A percentile compares a stretch with the other conserved stretches of the same genome.
phyloP scores from a whole-genome alignment of 2,888 invertebrate genomes.

The Apamea sordens region DNA sequence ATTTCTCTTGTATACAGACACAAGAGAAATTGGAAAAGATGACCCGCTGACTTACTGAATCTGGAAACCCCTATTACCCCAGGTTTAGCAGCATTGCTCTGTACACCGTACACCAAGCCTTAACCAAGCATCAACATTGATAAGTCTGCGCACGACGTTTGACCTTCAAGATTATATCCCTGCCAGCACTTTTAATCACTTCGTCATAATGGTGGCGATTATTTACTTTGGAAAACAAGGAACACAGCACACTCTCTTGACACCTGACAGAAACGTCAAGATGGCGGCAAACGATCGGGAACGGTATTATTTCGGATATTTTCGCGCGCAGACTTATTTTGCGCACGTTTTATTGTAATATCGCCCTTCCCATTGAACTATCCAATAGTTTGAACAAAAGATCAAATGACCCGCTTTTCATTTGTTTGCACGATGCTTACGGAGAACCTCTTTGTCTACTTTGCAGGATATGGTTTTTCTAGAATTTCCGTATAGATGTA shows the following conservation, averaged over 20 bases:
- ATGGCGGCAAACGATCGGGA: neutral
- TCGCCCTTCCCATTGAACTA: neutral
- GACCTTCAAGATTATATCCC: too few species aligned
- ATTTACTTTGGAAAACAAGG: too few species aligned
- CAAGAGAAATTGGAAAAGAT: too few species aligned
- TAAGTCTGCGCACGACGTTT: too few species aligned
- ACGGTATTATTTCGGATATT: neutral
- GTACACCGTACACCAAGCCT: neutral
- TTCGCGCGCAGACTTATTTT: neutral
- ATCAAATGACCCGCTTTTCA: neutral
- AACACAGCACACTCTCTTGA: too few species aligned
- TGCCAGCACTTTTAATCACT: too few species aligned
- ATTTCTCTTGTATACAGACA: too few species aligned
- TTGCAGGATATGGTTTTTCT: neutral
- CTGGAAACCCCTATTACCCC: too few species aligned
- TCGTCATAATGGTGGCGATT: too few species aligned
- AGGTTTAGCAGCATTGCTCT: too few species aligned
- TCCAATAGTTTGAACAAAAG: neutral
- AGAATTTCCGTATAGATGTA: neutral
- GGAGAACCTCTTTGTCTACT: neutral
- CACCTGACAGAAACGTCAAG: too few species aligned
- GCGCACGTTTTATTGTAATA: neutral
- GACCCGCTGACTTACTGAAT: too few species aligned
- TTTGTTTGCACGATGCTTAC: neutral
- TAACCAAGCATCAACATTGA: neutral